Conservation (phyloP, 1,140 invertebrate species). For the Zaprionus nigranus region DNA sequence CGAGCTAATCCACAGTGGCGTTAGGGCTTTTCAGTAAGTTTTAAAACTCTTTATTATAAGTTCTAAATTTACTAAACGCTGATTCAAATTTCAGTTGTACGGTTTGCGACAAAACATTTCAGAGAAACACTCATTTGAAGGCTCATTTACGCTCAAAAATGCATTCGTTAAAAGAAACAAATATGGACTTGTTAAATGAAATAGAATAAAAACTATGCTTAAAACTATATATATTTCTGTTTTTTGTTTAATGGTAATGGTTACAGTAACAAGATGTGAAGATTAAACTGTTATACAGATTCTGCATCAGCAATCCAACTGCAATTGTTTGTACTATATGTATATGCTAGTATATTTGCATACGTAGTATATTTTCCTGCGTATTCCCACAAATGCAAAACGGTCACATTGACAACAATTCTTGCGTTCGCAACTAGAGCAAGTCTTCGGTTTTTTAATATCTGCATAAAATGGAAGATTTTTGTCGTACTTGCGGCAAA, state of each 20-base stretch:
- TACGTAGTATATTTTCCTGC: conserved; percentile 5
- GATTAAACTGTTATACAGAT: background rate
- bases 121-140: conserved; percentile 66
- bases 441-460: conserved; percentile 29
- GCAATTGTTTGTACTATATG: background rate
- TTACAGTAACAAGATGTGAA: background rate
- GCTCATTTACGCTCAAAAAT: conserved; percentile 61
- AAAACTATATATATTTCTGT: background rate
- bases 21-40: conserved; percentile 57
- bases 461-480: conserved; percentile 52
- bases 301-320: too few relatives aligned
- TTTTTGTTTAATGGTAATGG: background rate
- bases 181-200: conserved; percentile 3
- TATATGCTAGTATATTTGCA: conserved; percentile 3
- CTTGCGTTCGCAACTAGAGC: conserved; percentile 7
- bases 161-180: conserved; percentile 31
- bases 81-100: conserved; percentile 35
- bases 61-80: background rate
- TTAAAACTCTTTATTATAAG: background rate
- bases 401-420: conserved; percentile 7
- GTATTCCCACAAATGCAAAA: background rate
- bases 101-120: conserved; percentile 60
- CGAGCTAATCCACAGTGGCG: conserved; percentile 61
- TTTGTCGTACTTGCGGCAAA: conserved; percentile 65
- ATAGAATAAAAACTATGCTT: background rate